These are phyloP conservation scores for Acleris cristana DNA, from an alignment of 2,888 invertebrate genomes.

Conservation along the genomic window DNA sequence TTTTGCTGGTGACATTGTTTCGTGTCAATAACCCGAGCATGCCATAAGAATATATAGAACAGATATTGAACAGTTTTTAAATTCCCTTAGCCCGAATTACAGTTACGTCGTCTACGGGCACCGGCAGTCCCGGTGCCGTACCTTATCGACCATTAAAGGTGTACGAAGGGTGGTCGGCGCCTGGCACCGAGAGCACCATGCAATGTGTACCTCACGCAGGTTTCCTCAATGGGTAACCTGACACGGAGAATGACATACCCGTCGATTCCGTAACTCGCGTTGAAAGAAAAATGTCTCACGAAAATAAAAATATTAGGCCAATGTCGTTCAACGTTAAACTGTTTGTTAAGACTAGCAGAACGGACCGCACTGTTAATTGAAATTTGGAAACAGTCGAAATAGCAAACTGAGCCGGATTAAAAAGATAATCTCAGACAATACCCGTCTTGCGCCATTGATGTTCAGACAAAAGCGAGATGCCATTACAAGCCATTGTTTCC, in stretches of 20 bases:
- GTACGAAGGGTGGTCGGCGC: constrained; percentile 66
- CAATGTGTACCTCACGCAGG: constrained; percentile 68
- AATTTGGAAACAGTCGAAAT: constrained; percentile 50
- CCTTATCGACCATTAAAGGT: constrained; percentile 61
- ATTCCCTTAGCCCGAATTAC: constrained; percentile 5
- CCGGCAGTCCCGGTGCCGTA: constrained; percentile 44
- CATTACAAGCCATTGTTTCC: constrained; percentile 75
- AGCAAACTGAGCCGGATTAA: constrained; percentile 48
- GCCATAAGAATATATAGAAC: constrained; percentile 5
- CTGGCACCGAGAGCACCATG: constrained; percentile 71
- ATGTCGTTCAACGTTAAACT: constrained; percentile 17
- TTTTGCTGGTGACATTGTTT: constrained; percentile 21
- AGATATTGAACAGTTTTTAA: constrained; percentile 8
- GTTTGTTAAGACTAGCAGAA: constrained; percentile 14
- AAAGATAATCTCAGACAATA: constrained; percentile 68
- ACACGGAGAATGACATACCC: constrained; percentile 56
- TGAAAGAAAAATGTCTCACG: constrained; percentile 28
- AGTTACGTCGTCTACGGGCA: constrained; percentile 10
- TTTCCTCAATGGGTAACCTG: constrained; percentile 55
- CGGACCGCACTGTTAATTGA: constrained; percentile 29
- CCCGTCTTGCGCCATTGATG: constrained; percentile 66
- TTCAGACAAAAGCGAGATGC: constrained; percentile 66
- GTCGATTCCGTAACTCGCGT: constrained; percentile 20
- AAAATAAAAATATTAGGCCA: constrained; percentile 30
- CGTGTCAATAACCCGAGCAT: constrained; percentile 10